Conservation (phyloP, 2,113 vertebrate species). For the Equus przewalskii region DNA sequence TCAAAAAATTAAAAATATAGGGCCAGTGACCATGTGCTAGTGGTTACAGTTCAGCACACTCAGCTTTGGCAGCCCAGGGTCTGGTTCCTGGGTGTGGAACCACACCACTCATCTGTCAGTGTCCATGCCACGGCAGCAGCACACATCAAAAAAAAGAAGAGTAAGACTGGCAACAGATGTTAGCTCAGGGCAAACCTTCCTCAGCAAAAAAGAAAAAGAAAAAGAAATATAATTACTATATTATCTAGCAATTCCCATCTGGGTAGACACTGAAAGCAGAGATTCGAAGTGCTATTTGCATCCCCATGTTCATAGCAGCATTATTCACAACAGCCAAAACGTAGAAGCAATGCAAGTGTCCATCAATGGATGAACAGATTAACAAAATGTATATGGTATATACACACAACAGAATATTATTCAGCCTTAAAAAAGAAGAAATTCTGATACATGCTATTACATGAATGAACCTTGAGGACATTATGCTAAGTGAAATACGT, state of each 20-base stretch:
- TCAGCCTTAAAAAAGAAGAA: background rate
- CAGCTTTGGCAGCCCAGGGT: too few species aligned
- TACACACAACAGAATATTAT: background rate
- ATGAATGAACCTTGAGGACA: background rate
- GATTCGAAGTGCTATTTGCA: background rate
- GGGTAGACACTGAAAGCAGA: background rate
- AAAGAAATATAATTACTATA: background rate
- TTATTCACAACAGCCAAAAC: background rate
- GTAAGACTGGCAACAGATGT: too few species aligned
- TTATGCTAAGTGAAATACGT: background rate
- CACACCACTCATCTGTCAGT: too few species aligned
- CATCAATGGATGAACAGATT: background rate
- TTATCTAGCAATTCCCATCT: background rate
- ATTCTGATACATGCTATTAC: background rate
- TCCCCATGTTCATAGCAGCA: background rate
- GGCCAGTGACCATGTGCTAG: too few species aligned
- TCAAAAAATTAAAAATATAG: background rate
- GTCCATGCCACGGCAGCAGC: too few species aligned
- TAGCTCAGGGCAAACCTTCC: too few species aligned
- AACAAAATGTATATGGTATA: background rate
- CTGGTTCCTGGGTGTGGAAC: too few species aligned
- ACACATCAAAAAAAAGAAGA: too few species aligned
- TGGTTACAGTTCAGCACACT: too few species aligned
- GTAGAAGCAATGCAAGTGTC: background rate
- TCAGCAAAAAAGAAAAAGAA: too few species aligned